phyloP scores from a whole-genome alignment of 2,113 vertebrate genomes.

The Apteryx owenii region DNA sequence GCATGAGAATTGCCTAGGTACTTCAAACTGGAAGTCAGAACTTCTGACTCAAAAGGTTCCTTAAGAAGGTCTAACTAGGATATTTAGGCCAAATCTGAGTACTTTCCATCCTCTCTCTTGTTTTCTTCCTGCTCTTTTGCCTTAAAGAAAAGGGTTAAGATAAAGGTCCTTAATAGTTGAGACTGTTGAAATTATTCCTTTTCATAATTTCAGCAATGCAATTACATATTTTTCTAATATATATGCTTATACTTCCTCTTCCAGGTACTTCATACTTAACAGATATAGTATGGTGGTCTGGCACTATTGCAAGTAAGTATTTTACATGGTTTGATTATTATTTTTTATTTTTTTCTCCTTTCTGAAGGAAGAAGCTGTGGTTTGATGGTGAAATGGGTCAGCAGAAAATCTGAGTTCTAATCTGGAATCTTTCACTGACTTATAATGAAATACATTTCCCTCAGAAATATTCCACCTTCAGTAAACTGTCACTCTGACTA shows the following conservation, averaged over 20 bases:
- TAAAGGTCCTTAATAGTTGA: neutral
- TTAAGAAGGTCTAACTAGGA: neutral
- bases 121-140: neutral
- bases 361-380: neutral
- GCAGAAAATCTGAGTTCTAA: neutral
- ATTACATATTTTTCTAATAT: neutral
- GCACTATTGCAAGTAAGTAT: conserved; percentile 93
- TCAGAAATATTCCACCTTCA: neutral
- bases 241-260: conserved; percentile 29
- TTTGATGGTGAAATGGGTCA: neutral
- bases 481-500: neutral
- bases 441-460: neutral
- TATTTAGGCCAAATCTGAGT: neutral
- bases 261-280: conserved; percentile 89
- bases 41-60: neutral
- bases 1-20: fast-evolving
- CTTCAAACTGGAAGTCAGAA: neutral
- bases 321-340: neutral
- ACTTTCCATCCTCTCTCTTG: neutral
- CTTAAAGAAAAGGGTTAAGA: neutral
- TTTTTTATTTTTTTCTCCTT: neutral
- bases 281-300: conserved; percentile 94
- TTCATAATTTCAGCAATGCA: neutral
- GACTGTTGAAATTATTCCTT: neutral
- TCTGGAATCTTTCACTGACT: neutral